These are phyloP conservation scores for Mythimna impura DNA, from an alignment of 2,888 invertebrate species.

Conservation along the genomic window DNA sequence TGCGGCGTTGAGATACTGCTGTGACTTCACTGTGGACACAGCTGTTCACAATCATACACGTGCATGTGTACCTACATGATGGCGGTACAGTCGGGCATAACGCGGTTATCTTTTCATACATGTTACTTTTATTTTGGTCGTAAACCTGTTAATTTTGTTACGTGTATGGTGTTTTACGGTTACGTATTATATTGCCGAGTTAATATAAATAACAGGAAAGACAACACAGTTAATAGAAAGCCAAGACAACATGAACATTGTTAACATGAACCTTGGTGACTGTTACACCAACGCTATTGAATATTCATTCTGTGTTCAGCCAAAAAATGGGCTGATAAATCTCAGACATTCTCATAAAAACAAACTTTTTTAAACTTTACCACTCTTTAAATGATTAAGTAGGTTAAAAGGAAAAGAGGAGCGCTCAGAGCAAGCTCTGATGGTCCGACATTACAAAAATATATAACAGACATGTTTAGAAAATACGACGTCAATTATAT, in stretches of 20 bases:
- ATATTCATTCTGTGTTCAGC: neutral
- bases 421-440: neutral
- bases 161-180: neutral
- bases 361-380: neutral
- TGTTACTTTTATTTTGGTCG: constrained; percentile 27
- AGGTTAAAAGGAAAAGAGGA: constrained; percentile 14
- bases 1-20: constrained; percentile 33
- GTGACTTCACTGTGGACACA: constrained; percentile 30
- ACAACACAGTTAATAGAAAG: neutral
- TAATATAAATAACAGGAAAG: neutral
- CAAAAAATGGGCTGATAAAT: constrained; percentile 8
- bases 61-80: constrained; percentile 36
- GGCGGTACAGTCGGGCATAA: constrained; percentile 32
- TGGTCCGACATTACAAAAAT: constrained; percentile 9
- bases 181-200: neutral
- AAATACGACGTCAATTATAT: constrained; percentile 35
- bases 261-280: neutral
- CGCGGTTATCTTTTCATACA: constrained; percentile 23
- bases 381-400: constrained; percentile 13
- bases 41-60: constrained; percentile 48
- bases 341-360: constrained; percentile 15
- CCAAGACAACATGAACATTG: neutral
- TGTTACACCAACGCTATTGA: neutral
- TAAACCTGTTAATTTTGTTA: constrained; percentile 22
- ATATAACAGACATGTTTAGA: constrained; percentile 25